Evolutionary conservation across 1,140 invertebrate species (phyloP), one percentile per base, ranked within the genome.

Genomic region (Campoletis sonorensis): DNA sequence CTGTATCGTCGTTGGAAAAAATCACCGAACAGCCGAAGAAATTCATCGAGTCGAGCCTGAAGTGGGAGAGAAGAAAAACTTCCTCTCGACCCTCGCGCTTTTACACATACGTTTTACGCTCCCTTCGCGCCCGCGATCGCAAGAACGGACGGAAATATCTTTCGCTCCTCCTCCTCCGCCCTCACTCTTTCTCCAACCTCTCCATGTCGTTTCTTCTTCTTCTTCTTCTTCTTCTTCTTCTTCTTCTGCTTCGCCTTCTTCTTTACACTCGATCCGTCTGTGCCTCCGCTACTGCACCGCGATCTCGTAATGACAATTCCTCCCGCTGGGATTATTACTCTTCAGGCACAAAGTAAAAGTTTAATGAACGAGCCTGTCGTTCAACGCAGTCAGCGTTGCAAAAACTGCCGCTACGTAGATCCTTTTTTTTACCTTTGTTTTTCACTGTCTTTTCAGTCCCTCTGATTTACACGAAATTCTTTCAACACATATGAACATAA

Each of bases 121-220:
- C 61, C 61, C 61, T 64, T 64, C 23, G 23, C 61, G 51, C 54
- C 54, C 54, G 54, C 54, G 23, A 1, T 54, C 51, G 61, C 1
- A 27, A 26, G 23, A 64, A 54, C 73, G 73, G 73, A 77, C 73
- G 73, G 73, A 77, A 77, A 77, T 77, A 77, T 77, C 73, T 77
- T 37, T 23, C 54, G 26, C 76, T n/a, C 33, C 64, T 68, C 21
- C 72, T 40, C 58, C 27, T 67, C 26, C 27, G 45, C 26, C 21
- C 64, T 51, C 54, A n/a, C n/a, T 77, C 16, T 37, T 40, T 27
- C 49, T 61, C 49, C 30, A 23, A 37, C 23, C 26, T 27, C 23
- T 64, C 23, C 61, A 64, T 26, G 1, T 26, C 61, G 23, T 21
- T 27, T 61, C 27, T 61, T 54, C 61, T 64, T 64, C 61, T 64